Evolutionary conservation across 2,888 invertebrate species (phyloP), one percentile per base, ranked within the genome.

Genomic region (Scaptomyza polygonia): DNA sequence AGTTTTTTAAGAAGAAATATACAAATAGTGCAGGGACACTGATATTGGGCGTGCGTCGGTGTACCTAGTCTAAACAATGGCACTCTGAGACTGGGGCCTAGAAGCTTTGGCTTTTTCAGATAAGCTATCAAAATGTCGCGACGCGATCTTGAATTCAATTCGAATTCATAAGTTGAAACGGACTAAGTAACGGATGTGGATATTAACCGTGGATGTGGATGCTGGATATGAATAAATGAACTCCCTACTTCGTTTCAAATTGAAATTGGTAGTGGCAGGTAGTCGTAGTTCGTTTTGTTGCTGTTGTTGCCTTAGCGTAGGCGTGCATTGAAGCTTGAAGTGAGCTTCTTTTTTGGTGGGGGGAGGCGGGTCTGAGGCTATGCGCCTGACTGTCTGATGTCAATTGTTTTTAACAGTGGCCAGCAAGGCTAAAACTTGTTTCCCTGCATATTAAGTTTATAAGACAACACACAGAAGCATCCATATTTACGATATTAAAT

Each of bases 41-140:
- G 48, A 48, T 32, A 40, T 75, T 85, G 82, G 86, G 79, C 86
- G 86, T 85, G 86, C 66, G 34, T 83, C 67, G 65, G 55, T 63
- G 53, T 42, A 62, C 66, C 74, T 66, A 70, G 63, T 65, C 67
- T 53, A 62, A 81, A 79, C 79, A 79, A 85, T 75, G 71, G 57
- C 62, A 47, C 59, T 58, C 44, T 36, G 36, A 6, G 25, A 5
- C 25, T 25, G 25, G n/a, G 34, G 32, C 34, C 48, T 62, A 34
- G 65, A 56, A 49, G 48, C 67, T 55, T 53, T 54, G 49, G 43
- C 51, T 61, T 45, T 39, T 44, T 47, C 32, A 70, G 83, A 83
- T 83, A 83, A 87, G 83, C 70, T 82, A 83, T 83, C 83, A 82
- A 62, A 72, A 44, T 87, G 82, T 82, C 82, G 82, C 82, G 82